Percentiles rank a stretch among this genome's conserved stretches.
phyloP scores from a whole-genome alignment of 2,797 vertebrate species.

The Discoglossus pictus region DNA sequence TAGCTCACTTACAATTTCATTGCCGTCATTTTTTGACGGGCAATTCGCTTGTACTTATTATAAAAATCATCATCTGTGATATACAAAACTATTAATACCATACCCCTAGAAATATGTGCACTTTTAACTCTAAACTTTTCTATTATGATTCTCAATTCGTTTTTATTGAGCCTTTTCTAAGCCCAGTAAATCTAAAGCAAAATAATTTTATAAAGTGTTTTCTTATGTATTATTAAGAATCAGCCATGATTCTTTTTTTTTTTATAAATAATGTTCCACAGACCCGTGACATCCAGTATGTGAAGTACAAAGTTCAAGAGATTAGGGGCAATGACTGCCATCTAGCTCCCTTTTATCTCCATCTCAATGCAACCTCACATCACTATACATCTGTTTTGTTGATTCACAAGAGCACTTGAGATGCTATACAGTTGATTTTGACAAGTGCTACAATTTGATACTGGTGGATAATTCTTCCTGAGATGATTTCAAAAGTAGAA shows the following conservation, averaged over 20 bases:
- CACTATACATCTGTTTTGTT: conserved; percentile 95
- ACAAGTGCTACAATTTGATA: conserved; percentile 87
- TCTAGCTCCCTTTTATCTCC: conserved; percentile 78
- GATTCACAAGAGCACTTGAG: conserved; percentile 98
- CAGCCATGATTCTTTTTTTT: conserved; percentile 66
- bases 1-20: too few species aligned
- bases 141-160: conserved; percentile 54
- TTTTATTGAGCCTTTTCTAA: conserved; percentile 38
- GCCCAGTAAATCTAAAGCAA: conserved; percentile 57
- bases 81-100: too few species aligned
- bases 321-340: conserved; percentile 82
- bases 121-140: not conserved
- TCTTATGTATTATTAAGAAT: conserved; percentile 71
- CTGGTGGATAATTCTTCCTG: conserved; percentile 91
- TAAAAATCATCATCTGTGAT: too few species aligned
- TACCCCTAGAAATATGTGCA: too few species aligned
- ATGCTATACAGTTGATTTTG: conserved; percentile 90
- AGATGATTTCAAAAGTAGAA: conserved; percentile 98
- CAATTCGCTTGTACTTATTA: too few species aligned
- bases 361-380: conserved; percentile 83
- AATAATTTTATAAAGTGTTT: conserved; percentile 69
- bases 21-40: too few species aligned
- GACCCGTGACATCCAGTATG: conserved; percentile 69
- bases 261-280: conserved; percentile 66
- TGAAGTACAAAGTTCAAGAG: conserved; percentile 78